These are phyloP conservation scores for Dexiosoma caninum DNA, from an alignment of 2,888 invertebrate species.

Conservation along the genomic window DNA sequence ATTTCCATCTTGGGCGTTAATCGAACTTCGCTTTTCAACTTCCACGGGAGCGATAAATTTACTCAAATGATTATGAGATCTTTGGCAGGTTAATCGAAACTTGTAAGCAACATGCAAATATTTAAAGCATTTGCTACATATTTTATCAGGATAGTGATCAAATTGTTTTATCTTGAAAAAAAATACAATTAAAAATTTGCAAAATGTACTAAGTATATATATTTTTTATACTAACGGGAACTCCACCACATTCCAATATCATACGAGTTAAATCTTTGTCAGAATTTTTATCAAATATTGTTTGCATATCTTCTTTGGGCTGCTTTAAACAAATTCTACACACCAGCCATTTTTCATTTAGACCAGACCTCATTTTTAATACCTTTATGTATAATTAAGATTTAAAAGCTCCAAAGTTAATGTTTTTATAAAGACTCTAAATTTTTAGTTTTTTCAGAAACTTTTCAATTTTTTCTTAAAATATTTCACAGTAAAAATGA, in stretches of 20 bases:
- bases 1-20: conserved; percentile 45
- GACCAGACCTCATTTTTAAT: conserved; percentile 69
- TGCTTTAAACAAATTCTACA: conserved; percentile 73
- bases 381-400: not conserved
- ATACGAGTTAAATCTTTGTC: conserved; percentile 73
- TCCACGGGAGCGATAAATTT: conserved; percentile 74
- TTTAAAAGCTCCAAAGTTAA: not conserved
- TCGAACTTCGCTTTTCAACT: conserved; percentile 67
- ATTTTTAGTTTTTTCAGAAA: conserved; percentile 1
- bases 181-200: not conserved
- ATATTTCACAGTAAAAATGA: conserved; percentile 49
- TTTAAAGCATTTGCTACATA: conserved; percentile 70
- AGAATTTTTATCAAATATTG: conserved; percentile 71
- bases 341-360: conserved; percentile 73
- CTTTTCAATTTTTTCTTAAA: conserved; percentile 15
- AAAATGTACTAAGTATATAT: not conserved
- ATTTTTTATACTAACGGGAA: conserved; percentile 67
- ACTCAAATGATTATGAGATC: conserved; percentile 73
- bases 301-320: conserved; percentile 71
- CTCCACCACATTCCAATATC: conserved; percentile 75
- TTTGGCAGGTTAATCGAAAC: conserved; percentile 71
- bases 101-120: conserved; percentile 70
- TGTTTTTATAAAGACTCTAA: not conserved
- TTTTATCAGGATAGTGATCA: conserved; percentile 74
- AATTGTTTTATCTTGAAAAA: conserved; percentile 71